phyloP scores from a whole-genome alignment of 2,888 invertebrate genomes.

The Microplitis deprimator region DNA sequence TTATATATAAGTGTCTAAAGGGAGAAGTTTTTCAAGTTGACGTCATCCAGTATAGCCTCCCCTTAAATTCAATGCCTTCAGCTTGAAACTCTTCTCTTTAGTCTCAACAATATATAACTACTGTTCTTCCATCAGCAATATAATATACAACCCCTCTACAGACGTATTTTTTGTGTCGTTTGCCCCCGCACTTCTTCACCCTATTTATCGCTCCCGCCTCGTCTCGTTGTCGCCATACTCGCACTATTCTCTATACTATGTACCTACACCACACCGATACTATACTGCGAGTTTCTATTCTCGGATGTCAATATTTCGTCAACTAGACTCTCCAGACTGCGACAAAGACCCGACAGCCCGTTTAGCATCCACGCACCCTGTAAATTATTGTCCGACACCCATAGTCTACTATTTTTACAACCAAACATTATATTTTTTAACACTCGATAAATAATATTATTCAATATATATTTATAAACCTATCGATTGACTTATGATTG shows the following conservation, averaged over 20 bases:
- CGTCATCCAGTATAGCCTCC: constrained; percentile 55
- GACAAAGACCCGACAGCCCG: constrained; percentile 34
- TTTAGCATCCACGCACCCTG: constrained; percentile 34
- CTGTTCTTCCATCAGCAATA: background rate
- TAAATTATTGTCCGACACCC: constrained; percentile 52
- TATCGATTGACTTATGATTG: constrained; percentile 23
- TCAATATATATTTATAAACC: background rate
- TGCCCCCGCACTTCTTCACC: constrained; percentile 69
- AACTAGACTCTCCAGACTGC: constrained; percentile 54
- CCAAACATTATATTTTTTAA: constrained; percentile 32
- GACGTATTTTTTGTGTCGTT: constrained; percentile 67
- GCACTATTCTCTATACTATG: constrained; percentile 26
- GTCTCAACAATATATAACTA: background rate
- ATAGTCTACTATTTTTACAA: constrained; percentile 4
- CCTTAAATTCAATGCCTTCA: constrained; percentile 50
- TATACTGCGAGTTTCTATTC: constrained; percentile 64
- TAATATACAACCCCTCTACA: background rate
- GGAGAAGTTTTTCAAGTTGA: constrained; percentile 53
- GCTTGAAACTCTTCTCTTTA: constrained; percentile 1
- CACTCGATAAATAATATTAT: constrained; percentile 23
- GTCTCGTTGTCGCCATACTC: constrained; percentile 9
- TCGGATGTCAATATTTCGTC: constrained; percentile 70
- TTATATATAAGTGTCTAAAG: constrained; percentile 16
- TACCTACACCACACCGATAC: constrained; percentile 31
- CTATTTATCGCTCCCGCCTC: constrained; percentile 34